Percentiles rank a stretch among this genome's conserved stretches.
Conservation (phyloP, 2,888 invertebrate species). For the Ectobius pallidus region DNA sequence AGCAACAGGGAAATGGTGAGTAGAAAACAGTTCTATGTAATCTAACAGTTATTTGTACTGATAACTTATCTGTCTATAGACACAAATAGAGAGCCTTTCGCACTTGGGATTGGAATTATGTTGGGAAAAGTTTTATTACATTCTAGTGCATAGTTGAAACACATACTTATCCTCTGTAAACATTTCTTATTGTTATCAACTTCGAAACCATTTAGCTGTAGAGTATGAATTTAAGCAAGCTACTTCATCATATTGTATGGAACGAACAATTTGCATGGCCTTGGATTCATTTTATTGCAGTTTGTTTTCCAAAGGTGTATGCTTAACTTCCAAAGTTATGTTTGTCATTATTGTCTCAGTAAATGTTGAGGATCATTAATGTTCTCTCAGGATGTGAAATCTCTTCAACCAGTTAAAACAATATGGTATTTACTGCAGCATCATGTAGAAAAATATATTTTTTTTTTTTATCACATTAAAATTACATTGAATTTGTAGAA, state of each 20-base stretch:
- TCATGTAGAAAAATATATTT: too few species aligned
- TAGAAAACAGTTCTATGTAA: neutral
- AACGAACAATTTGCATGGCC: constrained; percentile 26
- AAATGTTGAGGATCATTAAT: neutral
- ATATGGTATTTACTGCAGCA: too few species aligned
- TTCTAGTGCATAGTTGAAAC: constrained; percentile 4
- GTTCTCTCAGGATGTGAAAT: too few species aligned
- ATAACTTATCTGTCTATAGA: too few species aligned
- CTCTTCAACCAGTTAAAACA: too few species aligned
- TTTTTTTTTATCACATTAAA: too few species aligned
- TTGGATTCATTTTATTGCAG: constrained; percentile 22
- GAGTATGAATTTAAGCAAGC: neutral
- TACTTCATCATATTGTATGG: neutral
- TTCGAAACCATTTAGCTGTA: neutral
- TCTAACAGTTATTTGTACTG: neutral
- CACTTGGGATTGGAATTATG: neutral
- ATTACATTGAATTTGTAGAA: too few species aligned
- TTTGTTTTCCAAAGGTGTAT: constrained; percentile 10
- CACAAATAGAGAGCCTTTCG: too few species aligned
- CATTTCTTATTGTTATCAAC: neutral
- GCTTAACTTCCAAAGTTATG: too few species aligned
- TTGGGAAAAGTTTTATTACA: too few species aligned
- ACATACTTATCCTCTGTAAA: neutral
- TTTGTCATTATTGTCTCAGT: neutral
- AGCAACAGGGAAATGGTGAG: constrained; percentile 57